Evolutionary conservation across 1,140 invertebrate genomes (phyloP).

Genomic region (Camponotus pennsylvanicus): DNA sequence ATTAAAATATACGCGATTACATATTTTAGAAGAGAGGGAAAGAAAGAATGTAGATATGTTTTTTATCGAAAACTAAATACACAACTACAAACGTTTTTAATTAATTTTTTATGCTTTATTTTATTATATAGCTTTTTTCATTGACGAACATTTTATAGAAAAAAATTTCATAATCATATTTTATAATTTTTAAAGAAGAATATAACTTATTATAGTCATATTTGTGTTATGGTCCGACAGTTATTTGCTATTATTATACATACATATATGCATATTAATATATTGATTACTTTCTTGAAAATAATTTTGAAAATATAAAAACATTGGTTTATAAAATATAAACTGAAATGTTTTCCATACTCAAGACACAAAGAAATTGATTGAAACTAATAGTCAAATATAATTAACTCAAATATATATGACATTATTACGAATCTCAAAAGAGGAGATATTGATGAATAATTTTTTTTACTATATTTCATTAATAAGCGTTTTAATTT

Average conservation of each 20-base stretch:
- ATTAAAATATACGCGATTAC: background rate
- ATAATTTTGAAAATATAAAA: background rate
- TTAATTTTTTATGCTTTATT: background rate
- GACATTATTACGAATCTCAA: constrained; percentile 28
- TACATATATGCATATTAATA: background rate
- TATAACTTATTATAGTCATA: background rate
- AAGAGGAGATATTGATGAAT: constrained; percentile 16
- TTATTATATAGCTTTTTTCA: background rate
- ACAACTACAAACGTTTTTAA: background rate
- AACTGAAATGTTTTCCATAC: background rate
- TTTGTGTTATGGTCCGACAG: background rate
- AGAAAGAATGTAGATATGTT: background rate
- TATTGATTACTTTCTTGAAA: background rate
- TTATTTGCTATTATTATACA: background rate
- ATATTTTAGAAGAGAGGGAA: no score
- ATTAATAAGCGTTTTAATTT: background rate
- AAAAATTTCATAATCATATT: background rate
- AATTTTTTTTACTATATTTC: no score
- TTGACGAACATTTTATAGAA: background rate
- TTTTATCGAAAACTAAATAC: background rate
- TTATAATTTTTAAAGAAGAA: background rate
- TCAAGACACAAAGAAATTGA: background rate
- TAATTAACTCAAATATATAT: no score
- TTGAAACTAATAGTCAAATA: background rate
- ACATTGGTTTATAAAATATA: background rate